Percentiles rank a stretch among this genome's conserved stretches.
These are phyloP conservation scores for Sebastes cheni DNA, from an alignment of 2,797 vertebrate genomes.

Conservation along the genomic window DNA sequence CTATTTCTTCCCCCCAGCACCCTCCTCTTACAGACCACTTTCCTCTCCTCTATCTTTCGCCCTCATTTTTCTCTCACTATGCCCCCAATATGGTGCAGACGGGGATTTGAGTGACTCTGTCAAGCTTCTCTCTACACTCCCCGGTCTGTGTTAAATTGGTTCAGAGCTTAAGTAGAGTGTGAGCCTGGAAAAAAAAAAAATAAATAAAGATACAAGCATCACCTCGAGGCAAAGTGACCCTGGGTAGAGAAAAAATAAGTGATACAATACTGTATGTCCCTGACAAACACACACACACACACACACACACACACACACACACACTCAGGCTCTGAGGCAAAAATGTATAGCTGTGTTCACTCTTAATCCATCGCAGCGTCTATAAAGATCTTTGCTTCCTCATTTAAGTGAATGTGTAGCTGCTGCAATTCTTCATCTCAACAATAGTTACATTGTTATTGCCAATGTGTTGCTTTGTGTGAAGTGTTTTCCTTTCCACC, in stretches of 20 bases:
- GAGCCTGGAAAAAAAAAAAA: slow-evolving; percentile 38
- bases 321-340: background rate
- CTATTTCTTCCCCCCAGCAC: background rate
- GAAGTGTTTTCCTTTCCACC: background rate
- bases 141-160: slow-evolving; percentile 69
- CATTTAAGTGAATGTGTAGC: background rate
- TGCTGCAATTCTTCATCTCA: background rate
- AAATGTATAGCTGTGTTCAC: background rate
- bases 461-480: background rate
- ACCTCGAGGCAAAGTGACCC: slow-evolving; percentile 74
- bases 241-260: slow-evolving; percentile 14
- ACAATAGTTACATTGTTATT: background rate
- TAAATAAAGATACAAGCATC: slow-evolving; percentile 55
- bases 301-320: slow-evolving; percentile 36
- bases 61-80: slow-evolving; percentile 52
- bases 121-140: slow-evolving; percentile 61
- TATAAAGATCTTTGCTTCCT: background rate
- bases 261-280: slow-evolving; percentile 5
- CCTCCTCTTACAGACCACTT: slow-evolving; percentile 18
- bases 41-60: slow-evolving; percentile 45
- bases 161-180: slow-evolving; percentile 70
- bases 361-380: background rate
- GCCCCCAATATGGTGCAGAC: slow-evolving; percentile 58
- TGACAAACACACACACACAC: slow-evolving; percentile 21
- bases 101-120: slow-evolving; percentile 74